Conservation (phyloP, 2,113 vertebrate genomes). For the Calypte anna region DNA sequence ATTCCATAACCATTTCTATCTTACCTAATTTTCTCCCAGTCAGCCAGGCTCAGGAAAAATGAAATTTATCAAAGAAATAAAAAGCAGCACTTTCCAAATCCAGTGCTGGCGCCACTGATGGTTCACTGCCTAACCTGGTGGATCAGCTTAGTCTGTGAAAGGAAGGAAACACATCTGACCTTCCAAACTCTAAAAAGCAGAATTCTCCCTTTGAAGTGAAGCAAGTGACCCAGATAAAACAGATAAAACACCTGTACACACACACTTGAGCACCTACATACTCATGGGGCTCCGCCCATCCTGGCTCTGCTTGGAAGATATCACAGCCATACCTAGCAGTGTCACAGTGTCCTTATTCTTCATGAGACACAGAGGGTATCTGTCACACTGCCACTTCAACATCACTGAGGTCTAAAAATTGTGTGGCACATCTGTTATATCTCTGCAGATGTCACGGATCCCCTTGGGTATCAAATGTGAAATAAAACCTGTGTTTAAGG, state of each 20-base stretch:
- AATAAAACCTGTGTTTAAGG: background rate
- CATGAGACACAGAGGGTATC: background rate
- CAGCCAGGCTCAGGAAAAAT: background rate
- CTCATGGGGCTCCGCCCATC: background rate
- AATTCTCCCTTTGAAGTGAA: background rate
- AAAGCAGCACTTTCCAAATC: background rate
- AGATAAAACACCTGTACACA: background rate
- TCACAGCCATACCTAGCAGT: accelerated
- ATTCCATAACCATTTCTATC: background rate
- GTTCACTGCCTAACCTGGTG: background rate
- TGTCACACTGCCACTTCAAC: background rate
- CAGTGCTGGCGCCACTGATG: background rate
- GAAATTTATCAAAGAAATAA: background rate
- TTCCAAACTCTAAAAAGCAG: background rate
- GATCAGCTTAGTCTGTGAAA: background rate
- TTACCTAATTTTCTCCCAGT: background rate
- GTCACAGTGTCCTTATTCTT: background rate
- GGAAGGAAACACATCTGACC: background rate
- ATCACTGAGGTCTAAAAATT: background rate
- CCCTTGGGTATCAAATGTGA: background rate
- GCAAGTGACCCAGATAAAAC: background rate
- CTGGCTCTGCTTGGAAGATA: background rate
- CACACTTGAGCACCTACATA: accelerated
- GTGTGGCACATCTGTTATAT: background rate
- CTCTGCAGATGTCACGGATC: background rate